These are phyloP conservation scores for Petrocephalus zakoni DNA, from an alignment of 2,113 vertebrate genomes.

Conservation along the genomic window DNA sequence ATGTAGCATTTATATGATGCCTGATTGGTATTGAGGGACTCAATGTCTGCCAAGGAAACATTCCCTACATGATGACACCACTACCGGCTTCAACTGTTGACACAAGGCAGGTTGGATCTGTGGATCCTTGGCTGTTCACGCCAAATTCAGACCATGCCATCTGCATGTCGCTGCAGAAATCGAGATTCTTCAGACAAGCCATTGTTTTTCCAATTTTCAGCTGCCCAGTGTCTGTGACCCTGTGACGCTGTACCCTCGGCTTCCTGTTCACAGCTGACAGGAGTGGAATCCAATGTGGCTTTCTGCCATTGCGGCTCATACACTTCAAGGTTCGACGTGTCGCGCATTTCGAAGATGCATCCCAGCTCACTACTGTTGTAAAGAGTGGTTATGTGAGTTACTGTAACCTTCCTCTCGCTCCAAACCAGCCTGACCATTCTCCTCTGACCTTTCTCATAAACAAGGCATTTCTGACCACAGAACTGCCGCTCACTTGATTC, in stretches of 20 bases:
- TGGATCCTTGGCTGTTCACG: neutral
- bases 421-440: neutral
- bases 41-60: neutral
- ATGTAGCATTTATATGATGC: neutral
- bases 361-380: neutral
- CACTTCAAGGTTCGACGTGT: neutral
- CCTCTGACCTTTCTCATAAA: neutral
- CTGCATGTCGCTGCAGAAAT: neutral
- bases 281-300: neutral
- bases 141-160: neutral
- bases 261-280: neutral
- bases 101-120: neutral
- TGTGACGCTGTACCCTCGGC: neutral
- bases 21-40: neutral
- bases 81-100: neutral
- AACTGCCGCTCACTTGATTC: neutral
- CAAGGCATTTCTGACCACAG: neutral
- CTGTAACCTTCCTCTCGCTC: neutral
- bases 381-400: neutral
- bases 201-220: neutral
- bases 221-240: neutral
- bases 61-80: neutral
- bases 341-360: neutral
- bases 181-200: neutral
- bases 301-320: neutral